Evolutionary conservation across 2,797 vertebrate genomes (phyloP).

Genomic region (Clamator glandarius): DNA sequence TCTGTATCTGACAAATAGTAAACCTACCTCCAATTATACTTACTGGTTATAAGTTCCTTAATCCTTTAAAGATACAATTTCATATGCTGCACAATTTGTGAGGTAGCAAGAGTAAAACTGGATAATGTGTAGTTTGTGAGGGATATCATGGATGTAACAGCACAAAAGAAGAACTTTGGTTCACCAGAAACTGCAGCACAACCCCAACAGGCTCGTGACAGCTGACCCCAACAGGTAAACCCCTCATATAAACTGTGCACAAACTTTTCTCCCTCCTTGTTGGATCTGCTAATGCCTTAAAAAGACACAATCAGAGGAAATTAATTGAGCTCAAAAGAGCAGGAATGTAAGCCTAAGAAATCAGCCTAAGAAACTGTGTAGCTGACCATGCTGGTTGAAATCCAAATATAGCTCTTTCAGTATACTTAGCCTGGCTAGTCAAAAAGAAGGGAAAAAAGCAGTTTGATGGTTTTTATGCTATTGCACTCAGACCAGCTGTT

Average conservation of each 20-base stretch:
- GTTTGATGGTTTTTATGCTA: neutral
- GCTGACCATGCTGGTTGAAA: neutral
- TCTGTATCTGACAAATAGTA: neutral
- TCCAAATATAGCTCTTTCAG: neutral
- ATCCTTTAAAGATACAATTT: neutral
- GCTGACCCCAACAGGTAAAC: neutral
- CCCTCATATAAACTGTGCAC: neutral
- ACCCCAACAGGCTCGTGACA: neutral
- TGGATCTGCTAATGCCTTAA: neutral
- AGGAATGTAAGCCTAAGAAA: neutral
- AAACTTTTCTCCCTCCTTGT: neutral
- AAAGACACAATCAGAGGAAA: neutral
- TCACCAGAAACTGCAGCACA: neutral
- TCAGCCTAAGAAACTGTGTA: neutral
- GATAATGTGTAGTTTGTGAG: neutral
- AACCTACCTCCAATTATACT: neutral
- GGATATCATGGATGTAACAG: neutral
- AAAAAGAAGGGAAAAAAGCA: neutral
- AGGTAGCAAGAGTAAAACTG: neutral
- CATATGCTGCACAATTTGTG: rapidly evolving
- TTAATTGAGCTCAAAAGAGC: neutral
- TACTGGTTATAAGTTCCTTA: neutral
- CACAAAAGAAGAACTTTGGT: neutral
- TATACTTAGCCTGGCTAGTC: neutral
- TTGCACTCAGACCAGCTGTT: neutral